Base-by-base conservation (phyloP, 2,113 vertebrate species). In the Syngnathus typhle region DNA sequence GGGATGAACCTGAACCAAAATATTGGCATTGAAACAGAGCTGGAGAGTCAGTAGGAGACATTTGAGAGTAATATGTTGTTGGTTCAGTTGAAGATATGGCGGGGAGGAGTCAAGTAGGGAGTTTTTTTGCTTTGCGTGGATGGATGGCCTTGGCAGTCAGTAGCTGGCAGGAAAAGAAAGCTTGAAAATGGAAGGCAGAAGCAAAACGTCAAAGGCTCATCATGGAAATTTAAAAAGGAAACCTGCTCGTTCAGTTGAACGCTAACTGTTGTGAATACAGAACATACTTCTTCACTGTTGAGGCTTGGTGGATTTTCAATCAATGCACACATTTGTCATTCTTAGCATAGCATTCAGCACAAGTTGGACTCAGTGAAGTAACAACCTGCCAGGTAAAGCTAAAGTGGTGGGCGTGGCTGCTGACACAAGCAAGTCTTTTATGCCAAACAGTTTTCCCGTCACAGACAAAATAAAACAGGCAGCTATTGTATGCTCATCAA, bases 151-250 rank as follows among this genome's bases (percentile, higher is more conserved):
- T 91, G 90, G 90, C 88, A 82, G 82, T 46, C 88, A 82, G 82
- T 46, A 61, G 78, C 79, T 91, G 90, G 90, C 88, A 82, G 83
- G 72, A 87, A 90, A 91, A 89, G 81, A 91, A 91, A 91, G 84
- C 64, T 73, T 51, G 1, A 43, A 89, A 86, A 90, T 77, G 83
- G 83, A 87, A 88, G 88, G 56, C 84, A 88, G 91, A 86, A 73
- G 75, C 85, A 19, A 55, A 67, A 89, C 89, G 89, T 92, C 91
- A 92, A 91, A 85, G 88, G 71, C 62, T 82, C 72, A 76, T 65
- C 39, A 55, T 77, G 56, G 21, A 74, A 52, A 4, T 81, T 79
- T 41, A 73, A 82, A 83, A 82, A 43, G 72, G 71, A 81, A 84
- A 91, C 84, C 88, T 84, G 72, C 43, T 81, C 78, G 60, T 83